Conservation (phyloP, 2,113 vertebrate species). For the Oophaga pumilio region DNA sequence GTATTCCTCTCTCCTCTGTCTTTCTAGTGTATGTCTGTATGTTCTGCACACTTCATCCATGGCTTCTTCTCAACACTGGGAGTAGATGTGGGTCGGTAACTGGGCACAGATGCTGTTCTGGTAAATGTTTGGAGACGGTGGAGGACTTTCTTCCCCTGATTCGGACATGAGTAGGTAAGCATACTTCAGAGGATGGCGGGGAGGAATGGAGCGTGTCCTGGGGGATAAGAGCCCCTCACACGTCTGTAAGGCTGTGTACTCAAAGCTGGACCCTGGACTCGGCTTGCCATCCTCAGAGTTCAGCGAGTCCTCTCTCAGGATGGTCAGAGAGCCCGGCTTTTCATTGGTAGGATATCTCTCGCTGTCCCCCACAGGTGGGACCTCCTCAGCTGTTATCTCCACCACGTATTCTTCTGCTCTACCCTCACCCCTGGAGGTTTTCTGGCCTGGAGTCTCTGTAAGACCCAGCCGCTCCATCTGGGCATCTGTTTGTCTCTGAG, state of each 20-base stretch:
- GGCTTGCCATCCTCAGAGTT: constrained; percentile 37
- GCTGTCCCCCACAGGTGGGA: background rate
- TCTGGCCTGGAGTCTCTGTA: background rate
- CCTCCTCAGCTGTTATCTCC: background rate
- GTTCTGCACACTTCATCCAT: too few relatives aligned
- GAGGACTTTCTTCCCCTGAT: constrained; percentile 13
- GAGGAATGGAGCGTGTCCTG: constrained; percentile 20
- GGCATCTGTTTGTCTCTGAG: background rate
- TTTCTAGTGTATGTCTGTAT: background rate
- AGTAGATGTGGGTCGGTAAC: constrained; percentile 18
- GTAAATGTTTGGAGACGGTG: constrained; percentile 45
- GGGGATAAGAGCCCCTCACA: constrained; percentile 28
- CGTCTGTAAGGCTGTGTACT: background rate
- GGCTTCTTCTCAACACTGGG: constrained; percentile 9
- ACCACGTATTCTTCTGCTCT: background rate
- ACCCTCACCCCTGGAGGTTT: background rate
- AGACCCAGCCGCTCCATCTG: background rate
- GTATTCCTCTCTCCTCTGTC: background rate
- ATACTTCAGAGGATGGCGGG: constrained; percentile 10
- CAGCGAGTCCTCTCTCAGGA: background rate
- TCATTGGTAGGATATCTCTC: background rate
- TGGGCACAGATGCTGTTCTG: constrained; percentile 31
- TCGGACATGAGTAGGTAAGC: constrained; percentile 51
- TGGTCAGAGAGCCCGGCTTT: background rate
- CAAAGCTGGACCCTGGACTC: constrained; percentile 23